Evolutionary conservation across 2,888 invertebrate genomes (phyloP).

Genomic region (Autographa pulchrina): DNA sequence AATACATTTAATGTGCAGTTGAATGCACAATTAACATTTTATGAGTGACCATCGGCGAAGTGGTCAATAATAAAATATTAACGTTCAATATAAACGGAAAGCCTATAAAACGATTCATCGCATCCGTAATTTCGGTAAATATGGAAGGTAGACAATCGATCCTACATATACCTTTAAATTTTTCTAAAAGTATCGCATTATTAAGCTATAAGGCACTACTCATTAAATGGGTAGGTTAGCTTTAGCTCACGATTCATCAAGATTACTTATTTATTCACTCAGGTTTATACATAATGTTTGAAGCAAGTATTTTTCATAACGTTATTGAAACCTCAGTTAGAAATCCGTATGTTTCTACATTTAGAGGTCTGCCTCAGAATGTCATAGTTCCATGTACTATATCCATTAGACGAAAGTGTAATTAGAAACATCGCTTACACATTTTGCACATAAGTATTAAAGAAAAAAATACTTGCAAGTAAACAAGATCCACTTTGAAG

Average conservation of each 20-base stretch:
- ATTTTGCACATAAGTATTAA: neutral
- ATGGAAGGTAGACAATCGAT: conserved; percentile 8
- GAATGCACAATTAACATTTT: conserved; percentile 4
- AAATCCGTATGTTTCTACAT: conserved; percentile 26
- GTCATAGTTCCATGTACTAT: conserved; percentile 33
- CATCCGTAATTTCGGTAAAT: conserved; percentile 32
- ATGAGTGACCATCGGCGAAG: conserved; percentile 1
- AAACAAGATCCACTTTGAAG: no score
- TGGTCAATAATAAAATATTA: conserved; percentile 37
- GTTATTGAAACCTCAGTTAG: neutral
- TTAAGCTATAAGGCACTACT: no score
- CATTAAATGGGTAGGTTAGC: no score
- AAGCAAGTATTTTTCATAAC: no score
- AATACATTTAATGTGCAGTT: neutral
- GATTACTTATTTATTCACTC: no score
- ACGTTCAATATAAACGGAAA: conserved; percentile 16
- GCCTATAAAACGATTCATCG: conserved; percentile 29
- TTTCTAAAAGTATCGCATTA: neutral
- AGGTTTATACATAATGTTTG: no score
- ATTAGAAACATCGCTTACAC: conserved; percentile 34
- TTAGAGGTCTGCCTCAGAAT: conserved; percentile 32
- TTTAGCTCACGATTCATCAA: no score
- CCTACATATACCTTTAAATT: neutral
- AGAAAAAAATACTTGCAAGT: no score
- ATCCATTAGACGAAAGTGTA: neutral